Evolutionary conservation across 2,797 vertebrate genomes (phyloP).

Genomic region (Hephaestus fuliginosus): DNA sequence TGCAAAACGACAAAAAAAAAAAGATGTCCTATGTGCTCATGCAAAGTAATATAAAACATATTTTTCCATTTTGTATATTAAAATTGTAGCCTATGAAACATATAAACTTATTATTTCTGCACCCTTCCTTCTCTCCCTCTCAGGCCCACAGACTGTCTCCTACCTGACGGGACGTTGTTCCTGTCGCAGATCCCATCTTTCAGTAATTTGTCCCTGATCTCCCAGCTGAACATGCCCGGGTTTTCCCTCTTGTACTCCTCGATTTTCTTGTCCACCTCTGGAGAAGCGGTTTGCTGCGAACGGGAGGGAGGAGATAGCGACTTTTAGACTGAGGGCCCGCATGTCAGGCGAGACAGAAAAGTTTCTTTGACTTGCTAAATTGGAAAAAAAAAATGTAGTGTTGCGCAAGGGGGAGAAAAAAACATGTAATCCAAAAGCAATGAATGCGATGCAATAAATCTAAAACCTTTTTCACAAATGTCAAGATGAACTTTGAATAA

Average conservation of each 20-base stretch:
- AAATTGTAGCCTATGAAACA: background rate
- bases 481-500: background rate
- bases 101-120: background rate
- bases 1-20: background rate
- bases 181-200: constrained; percentile 98
- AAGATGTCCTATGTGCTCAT: background rate
- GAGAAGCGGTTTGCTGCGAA: constrained; percentile 94
- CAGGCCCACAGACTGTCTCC: background rate
- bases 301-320: constrained; percentile 1
- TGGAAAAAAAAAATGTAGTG: background rate
- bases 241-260: constrained; percentile 98
- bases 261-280: constrained; percentile 98
- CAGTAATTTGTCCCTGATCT: constrained; percentile 96
- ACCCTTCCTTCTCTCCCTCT: background rate
- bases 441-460: background rate
- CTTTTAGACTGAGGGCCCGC: background rate
- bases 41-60: background rate
- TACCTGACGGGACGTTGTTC: constrained; percentile 98
- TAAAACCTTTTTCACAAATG: background rate
- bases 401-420: too few relatives aligned
- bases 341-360: background rate
- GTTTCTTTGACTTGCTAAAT: background rate
- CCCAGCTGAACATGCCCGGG: constrained; percentile 99
- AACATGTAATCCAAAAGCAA: too few relatives aligned
- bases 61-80: background rate